Conservation (phyloP, 2,888 invertebrate species). For the Drosophila greeni region DNA sequence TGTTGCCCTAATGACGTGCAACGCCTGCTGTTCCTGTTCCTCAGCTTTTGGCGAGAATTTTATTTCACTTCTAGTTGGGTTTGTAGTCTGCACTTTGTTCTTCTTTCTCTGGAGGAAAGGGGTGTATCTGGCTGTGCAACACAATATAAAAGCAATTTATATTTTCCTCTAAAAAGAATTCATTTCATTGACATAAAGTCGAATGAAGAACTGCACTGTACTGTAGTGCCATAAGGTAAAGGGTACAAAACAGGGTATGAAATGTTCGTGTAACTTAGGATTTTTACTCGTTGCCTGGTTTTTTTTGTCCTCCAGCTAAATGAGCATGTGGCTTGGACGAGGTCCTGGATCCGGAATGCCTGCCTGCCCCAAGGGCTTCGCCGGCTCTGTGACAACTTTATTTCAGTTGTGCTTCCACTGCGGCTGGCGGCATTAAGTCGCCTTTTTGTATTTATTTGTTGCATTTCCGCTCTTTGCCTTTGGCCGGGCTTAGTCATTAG, state of each 20-base stretch:
- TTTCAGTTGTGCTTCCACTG: conserved; percentile 52
- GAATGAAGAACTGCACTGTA: too few species aligned
- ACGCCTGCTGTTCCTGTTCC: conserved; percentile 42
- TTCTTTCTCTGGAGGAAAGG: not conserved
- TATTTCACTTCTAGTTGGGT: conserved; percentile 41
- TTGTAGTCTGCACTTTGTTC: conserved; percentile 13
- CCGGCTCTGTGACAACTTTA: conserved; percentile 62
- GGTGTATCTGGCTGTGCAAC: not conserved
- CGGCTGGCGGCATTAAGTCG: conserved; percentile 55
- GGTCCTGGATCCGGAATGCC: conserved; percentile 29
- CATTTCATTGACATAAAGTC: not conserved
- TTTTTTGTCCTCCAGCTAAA: conserved; percentile 53
- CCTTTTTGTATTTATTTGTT: conserved; percentile 62
- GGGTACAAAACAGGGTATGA: not conserved
- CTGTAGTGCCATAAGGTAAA: not conserved
- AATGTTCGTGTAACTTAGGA: not conserved
- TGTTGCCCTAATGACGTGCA: conserved; percentile 67
- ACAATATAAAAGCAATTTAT: not conserved
- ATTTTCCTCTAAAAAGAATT: not conserved
- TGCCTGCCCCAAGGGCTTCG: conserved; percentile 36
- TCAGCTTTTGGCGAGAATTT: conserved; percentile 36
- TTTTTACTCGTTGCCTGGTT: not conserved
- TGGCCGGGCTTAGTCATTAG: conserved; percentile 60
- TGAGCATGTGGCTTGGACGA: conserved; percentile 52
- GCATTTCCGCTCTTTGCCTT: conserved; percentile 57